Conservation (phyloP, 2,888 invertebrate genomes). For the Aphodius granarius region DNA sequence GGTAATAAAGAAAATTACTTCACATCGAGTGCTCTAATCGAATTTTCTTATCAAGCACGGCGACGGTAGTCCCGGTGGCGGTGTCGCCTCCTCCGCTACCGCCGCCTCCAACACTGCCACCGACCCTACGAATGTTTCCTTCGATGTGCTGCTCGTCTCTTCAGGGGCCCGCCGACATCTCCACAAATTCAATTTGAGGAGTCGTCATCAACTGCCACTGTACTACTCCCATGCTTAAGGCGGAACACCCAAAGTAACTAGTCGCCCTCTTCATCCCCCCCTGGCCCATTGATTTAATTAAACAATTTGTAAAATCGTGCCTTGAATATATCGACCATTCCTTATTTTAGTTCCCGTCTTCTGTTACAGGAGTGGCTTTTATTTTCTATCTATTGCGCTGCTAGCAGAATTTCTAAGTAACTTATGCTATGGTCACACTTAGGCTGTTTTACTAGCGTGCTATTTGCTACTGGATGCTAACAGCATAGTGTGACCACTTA, state of each 20-base stretch:
- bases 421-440: no score
- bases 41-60: background rate
- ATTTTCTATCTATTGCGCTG: background rate
- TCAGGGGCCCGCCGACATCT: background rate
- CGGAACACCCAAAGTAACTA: background rate
- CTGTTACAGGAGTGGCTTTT: background rate
- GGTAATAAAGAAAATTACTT: background rate
- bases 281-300: constrained; percentile 49
- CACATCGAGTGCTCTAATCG: background rate
- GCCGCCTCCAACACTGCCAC: background rate
- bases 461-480: no score
- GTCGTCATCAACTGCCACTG: background rate
- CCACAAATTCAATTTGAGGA: background rate
- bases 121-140: background rate
- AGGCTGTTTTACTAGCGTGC: no score
- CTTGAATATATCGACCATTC: constrained; percentile 50
- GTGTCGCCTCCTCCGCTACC: no score
- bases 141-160: background rate
- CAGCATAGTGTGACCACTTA: no score
- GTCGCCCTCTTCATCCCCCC: constrained; percentile 1
- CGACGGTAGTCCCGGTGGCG: background rate
- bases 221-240: background rate
- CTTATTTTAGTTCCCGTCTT: background rate
- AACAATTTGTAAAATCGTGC: constrained; percentile 55
- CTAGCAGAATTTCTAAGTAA: background rate